Base-by-base conservation (phyloP, 2,797 vertebrate species). In the Euphonia xanthogaster region DNA sequence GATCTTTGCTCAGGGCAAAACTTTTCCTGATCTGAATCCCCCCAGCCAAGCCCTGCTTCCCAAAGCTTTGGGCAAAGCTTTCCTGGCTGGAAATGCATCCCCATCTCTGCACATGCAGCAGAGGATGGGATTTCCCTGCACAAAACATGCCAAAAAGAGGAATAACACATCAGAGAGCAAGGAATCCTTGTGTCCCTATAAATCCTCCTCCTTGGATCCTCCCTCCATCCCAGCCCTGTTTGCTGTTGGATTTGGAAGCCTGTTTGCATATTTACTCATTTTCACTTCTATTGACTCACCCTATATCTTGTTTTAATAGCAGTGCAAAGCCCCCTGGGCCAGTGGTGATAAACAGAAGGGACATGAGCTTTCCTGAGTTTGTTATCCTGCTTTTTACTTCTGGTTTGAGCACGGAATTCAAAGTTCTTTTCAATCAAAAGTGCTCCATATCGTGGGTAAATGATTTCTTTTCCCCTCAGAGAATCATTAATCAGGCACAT, bases 361-460 rank as follows among this genome's bases (percentile, higher is more conserved):
- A 54, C 80, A 53, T 0, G 18, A 90, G 67, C 39, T 67, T 39
- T 35, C 75, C 80, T 67, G n/a, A 48, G 10, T 66, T 93, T 76
- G 67, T 87, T 89, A 82, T 85, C 86, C 75, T 27, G 14, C 39
- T n/a, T 85, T 82, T 58, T 75, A 86, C 81, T 92, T 67, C 72
- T 14, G 40, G 75, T 84, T 93, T 8, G 21, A 61, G 63, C 48
- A 35, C 0, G 9, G 71, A 91, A 82, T 94, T 77, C 86, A n/a
- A 75, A 87, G 81, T n/a, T 72, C 78, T 83, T 89, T 85, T 71
- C 93, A 72, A 77, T 88, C 88, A 63, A 24, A 90, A 61, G 40
- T 24, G 40, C 77, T 95, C 75, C 70, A 19, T 31, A 33, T 44
- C 12, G 39, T 62, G 42, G 71, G 62, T 86, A 91, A 96, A 91